phyloP scores from a whole-genome alignment of 2,113 vertebrate genomes.

The Propithecus coquereli region DNA sequence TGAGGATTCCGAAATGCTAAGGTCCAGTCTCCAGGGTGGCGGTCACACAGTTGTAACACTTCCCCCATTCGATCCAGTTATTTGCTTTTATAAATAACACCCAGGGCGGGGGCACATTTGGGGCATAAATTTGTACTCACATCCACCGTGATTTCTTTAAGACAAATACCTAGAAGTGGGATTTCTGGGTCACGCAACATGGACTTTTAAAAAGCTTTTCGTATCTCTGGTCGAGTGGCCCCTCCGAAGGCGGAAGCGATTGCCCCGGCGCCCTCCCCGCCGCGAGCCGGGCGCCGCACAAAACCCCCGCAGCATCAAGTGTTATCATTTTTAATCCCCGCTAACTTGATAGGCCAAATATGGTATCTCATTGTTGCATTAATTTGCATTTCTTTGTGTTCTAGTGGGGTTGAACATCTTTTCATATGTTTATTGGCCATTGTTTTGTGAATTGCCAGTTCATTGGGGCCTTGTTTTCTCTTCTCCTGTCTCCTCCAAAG shows the following conservation, averaged over 20 bases:
- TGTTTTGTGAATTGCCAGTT: conserved; percentile 65
- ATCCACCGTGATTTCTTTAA: conserved; percentile 44
- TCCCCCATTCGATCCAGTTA: background rate
- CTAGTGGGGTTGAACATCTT: conserved; percentile 50
- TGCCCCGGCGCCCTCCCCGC: background rate
- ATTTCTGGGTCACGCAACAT: conserved; percentile 45
- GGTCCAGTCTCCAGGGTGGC: background rate
- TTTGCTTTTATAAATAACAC: conserved; percentile 56
- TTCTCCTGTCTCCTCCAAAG: conserved; percentile 53
- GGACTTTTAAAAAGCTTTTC: conserved; percentile 25
- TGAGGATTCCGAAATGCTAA: conserved; percentile 59
- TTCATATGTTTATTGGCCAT: conserved; percentile 64
- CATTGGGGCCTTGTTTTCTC: conserved; percentile 48
- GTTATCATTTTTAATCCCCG: conserved; percentile 64
- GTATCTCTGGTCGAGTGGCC: background rate
- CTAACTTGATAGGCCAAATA: conserved; percentile 69
- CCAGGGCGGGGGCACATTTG: background rate
- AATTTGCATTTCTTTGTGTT: conserved; percentile 59
- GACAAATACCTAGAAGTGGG: conserved; percentile 42
- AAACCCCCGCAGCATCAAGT: background rate
- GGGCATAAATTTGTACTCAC: conserved; percentile 29
- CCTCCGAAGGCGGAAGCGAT: background rate
- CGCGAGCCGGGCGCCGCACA: background rate
- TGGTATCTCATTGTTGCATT: conserved; percentile 53
- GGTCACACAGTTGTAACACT: background rate